Conservation (phyloP, 2,113 vertebrate genomes). For the Pelvicachromis taeniatus region DNA sequence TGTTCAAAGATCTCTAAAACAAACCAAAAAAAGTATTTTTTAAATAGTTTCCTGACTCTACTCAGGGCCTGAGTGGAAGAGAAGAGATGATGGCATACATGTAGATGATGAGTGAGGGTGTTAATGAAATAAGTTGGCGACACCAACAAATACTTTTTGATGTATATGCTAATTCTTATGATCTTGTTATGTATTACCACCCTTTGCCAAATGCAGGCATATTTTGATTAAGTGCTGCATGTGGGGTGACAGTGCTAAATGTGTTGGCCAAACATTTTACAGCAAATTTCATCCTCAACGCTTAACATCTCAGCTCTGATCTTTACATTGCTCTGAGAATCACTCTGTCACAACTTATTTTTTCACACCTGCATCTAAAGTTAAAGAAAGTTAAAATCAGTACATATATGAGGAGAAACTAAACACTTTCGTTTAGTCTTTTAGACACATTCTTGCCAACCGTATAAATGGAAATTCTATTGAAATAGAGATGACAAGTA, state of each 20-base stretch:
- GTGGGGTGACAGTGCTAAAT: not conserved
- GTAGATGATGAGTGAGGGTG: not conserved
- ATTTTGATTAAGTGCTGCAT: slow-evolving; percentile 17
- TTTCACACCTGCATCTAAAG: not conserved
- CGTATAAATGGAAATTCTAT: slow-evolving; percentile 18
- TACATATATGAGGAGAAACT: not conserved
- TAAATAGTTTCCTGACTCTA: not conserved
- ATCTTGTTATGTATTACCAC: slow-evolving; percentile 29
- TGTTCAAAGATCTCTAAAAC: not conserved
- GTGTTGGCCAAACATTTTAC: not conserved
- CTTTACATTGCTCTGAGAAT: not conserved
- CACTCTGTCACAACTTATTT: not conserved
- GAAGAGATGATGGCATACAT: not conserved
- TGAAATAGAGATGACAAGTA: slow-evolving; percentile 8
- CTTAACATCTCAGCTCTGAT: not conserved
- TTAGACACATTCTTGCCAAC: slow-evolving; percentile 1
- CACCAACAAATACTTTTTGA: not conserved
- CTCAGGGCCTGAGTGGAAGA: not conserved
- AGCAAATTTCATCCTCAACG: not conserved
- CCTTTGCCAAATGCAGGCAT: not conserved
- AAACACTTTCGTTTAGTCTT: not conserved
- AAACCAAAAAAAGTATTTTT: not conserved
- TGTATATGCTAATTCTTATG: slow-evolving; percentile 27
- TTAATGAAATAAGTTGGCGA: slow-evolving; percentile 2
- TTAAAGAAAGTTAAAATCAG: not conserved